These are phyloP conservation scores for Glyptemys insculpta DNA, from an alignment of 2,797 vertebrate species.

Conservation along the genomic window DNA sequence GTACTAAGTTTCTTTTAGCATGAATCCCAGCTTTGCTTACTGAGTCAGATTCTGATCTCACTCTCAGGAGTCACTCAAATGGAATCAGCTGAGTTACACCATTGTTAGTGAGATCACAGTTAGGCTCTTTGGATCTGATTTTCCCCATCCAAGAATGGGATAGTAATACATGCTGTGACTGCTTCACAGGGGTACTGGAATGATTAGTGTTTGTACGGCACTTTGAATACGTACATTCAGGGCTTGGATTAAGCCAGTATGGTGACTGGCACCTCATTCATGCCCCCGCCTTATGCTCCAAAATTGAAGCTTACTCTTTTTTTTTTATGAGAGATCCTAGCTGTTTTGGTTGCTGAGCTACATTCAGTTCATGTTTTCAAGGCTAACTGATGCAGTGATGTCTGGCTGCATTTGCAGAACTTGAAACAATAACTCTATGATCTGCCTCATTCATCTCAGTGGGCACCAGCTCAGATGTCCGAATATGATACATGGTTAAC, in stretches of 20 bases:
- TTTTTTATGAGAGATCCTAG: neutral
- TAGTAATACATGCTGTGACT: neutral
- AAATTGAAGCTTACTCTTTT: neutral
- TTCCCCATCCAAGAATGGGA: neutral
- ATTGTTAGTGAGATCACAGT: neutral
- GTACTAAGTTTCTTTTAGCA: neutral
- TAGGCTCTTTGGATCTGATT: neutral
- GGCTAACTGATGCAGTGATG: neutral
- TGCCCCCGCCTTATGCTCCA: neutral
- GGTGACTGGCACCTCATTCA: neutral
- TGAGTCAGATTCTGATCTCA: neutral
- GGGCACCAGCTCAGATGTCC: neutral
- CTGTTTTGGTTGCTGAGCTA: neutral
- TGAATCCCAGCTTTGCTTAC: neutral
- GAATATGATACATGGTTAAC: neutral
- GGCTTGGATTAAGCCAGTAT: neutral
- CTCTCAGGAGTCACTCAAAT: neutral
- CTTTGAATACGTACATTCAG: neutral
- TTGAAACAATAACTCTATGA: constrained; percentile 12
- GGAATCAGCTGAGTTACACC: neutral
- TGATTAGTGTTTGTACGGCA: neutral
- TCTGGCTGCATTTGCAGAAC: constrained; percentile 22
- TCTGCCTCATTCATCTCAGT: neutral
- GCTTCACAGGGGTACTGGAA: neutral
- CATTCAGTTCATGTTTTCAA: neutral